A percentile compares a stretch with the other conserved stretches of the same genome.
Evolutionary conservation across 2,797 vertebrate genomes (phyloP).

Genomic region (Petrocephalus sullivani): DNA sequence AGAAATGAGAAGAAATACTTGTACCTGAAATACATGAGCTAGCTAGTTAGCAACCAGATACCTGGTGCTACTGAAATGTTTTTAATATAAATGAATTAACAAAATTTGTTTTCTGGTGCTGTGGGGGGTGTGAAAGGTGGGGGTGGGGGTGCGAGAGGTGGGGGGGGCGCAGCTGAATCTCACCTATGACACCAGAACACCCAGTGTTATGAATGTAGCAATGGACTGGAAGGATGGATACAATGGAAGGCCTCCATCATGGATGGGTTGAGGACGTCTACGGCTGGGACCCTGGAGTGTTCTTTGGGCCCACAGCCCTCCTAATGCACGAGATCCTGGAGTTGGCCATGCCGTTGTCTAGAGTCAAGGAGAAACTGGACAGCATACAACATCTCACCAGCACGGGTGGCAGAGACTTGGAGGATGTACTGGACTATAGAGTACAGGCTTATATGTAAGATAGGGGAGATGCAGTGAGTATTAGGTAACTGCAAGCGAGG

Average conservation of each 20-base stretch:
- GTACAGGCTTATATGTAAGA: too few species aligned
- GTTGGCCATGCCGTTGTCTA: too few species aligned
- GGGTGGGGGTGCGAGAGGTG: too few species aligned
- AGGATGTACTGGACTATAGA: too few species aligned
- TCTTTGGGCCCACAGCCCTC: background rate
- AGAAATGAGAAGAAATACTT: background rate
- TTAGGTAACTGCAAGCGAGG: too few species aligned
- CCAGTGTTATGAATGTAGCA: background rate
- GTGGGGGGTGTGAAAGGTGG: background rate
- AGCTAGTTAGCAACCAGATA: background rate
- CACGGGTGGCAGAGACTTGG: too few species aligned
- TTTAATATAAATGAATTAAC: background rate
- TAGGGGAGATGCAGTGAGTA: too few species aligned
- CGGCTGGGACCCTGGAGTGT: background rate
- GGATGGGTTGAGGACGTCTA: background rate
- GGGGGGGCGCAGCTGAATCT: background rate
- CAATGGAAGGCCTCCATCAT: background rate
- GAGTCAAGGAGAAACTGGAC: too few species aligned
- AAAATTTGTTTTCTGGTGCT: background rate
- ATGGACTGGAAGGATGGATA: background rate
- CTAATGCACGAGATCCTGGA: too few species aligned
- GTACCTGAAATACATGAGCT: too few species aligned
- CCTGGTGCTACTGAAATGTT: background rate
- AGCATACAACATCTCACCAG: too few species aligned
- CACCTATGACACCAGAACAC: background rate